Base-by-base conservation (phyloP, 2,113 vertebrate genomes). In the Austrofundulus limnaeus region DNA sequence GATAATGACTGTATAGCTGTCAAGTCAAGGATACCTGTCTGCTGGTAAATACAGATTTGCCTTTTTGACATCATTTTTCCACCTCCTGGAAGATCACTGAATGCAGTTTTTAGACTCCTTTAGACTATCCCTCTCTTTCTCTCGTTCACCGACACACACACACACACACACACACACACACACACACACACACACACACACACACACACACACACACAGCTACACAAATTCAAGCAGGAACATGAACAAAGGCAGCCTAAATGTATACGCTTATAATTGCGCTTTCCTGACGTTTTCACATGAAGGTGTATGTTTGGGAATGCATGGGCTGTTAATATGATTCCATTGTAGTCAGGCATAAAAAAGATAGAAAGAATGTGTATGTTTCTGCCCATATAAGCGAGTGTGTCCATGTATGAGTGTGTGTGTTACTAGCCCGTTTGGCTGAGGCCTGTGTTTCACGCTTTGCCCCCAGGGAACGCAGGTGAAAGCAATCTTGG, bases 1-100 rank as follows among this genome's bases (percentile, higher is more conserved):
- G 90, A 93, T 93, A 93, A 93, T 93, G 91, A 93, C 92, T 91
- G 89, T 92, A 91, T 91, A 92, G 90, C 90, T 93, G 92, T 93
- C 91, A 92, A 91, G 87, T 92, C 88, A 87, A 92, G 90, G 89
- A 92, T 92, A 92, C 90, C 92, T 92, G 90, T 91, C 90, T 90
- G 86, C 89, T 81, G 83, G 90, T 92, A 92, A 93, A 93, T 92
- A 93, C 92, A 90, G 90, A 92, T 90, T 92, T 92, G 89, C 87
- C 91, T 92, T 92, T 92, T 92, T 92, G 92, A 92, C 90, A 91
- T 90, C 82, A 87, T 89, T 89, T 88, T 86, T 87, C 81, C 70
- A 81, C 78, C 85, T 85, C 82, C 83, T 86, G 87, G 85, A 91
- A 89, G 85, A 92, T 90, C 87, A 91, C 89, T 85, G 80, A 90